Percentiles rank a stretch among this genome's conserved stretches.
phyloP scores from a whole-genome alignment of 37 sponge, comb jelly and placozoan species.

The Axinella damicornis region DNA sequence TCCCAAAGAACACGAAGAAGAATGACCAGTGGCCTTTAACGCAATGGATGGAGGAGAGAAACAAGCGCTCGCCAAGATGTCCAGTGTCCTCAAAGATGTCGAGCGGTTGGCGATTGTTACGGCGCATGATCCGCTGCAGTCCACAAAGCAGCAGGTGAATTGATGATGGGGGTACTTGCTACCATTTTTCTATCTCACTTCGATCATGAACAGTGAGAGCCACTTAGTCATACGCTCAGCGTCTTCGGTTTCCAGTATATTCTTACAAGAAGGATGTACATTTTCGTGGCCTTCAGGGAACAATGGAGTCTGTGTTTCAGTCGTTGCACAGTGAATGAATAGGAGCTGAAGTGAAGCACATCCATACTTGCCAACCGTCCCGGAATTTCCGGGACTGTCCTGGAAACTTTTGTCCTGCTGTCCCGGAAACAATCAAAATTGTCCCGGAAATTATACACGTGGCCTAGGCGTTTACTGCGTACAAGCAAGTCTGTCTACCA shows the following conservation, averaged over 20 bases:
- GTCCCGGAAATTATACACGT: too few relatives aligned
- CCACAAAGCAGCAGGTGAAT: conserved; percentile 9
- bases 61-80: too few relatives aligned
- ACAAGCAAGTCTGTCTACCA: too few relatives aligned
- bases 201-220: background rate
- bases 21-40: too few relatives aligned
- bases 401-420: too few relatives aligned
- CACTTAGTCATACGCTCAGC: background rate
- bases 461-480: too few relatives aligned
- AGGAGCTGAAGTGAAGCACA: background rate
- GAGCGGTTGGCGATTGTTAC: too few relatives aligned
- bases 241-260: background rate
- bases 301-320: conserved; percentile 12
- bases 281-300: background rate
- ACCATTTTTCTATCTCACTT: background rate
- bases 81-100: conserved; percentile 5
- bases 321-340: background rate
- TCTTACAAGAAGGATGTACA: background rate
- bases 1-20: too few relatives aligned
- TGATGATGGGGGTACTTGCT: background rate
- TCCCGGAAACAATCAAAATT: too few relatives aligned
- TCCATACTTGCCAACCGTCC: too few relatives aligned
- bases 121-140: background rate
- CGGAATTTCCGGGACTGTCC: too few relatives aligned
- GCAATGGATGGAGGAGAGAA: too few relatives aligned